Conservation (phyloP, 2,797 vertebrate species). For the Prionace glauca region DNA sequence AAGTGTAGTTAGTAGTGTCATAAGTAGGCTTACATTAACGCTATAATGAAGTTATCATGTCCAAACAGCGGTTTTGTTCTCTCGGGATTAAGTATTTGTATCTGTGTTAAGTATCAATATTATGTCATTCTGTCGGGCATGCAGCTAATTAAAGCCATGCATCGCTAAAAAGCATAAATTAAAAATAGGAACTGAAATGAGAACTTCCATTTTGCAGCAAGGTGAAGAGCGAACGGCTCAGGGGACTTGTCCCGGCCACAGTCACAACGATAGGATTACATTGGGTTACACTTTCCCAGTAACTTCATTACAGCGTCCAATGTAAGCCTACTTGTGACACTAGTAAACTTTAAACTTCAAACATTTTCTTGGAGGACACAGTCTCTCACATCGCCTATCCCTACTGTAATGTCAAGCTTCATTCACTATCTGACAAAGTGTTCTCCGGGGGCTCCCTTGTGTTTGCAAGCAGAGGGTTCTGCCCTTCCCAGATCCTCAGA, state of each 20-base stretch:
- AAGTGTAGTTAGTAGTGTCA: too few relatives aligned
- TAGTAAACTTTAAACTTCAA: too few relatives aligned
- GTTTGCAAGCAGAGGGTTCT: not conserved
- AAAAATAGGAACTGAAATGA: not conserved
- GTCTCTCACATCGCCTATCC: not conserved
- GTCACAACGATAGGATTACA: too few relatives aligned
- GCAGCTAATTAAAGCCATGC: not conserved
- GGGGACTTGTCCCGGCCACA: too few relatives aligned
- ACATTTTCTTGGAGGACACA: not conserved
- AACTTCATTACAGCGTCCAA: too few relatives aligned
- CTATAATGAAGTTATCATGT: not conserved
- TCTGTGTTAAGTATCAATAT: too few relatives aligned
- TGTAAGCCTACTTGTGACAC: too few relatives aligned
- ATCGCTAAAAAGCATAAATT: not conserved
- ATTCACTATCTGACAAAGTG: not conserved
- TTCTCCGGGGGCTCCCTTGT: not conserved
- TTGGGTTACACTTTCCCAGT: too few relatives aligned
- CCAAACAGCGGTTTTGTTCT: not conserved
- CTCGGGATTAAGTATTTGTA: not conserved
- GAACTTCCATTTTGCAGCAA: not conserved
- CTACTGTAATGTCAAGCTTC: not conserved
- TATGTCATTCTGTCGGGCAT: not conserved
- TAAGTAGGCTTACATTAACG: too few relatives aligned
- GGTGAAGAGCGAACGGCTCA: not conserved
- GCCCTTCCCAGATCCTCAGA: not conserved